These are phyloP conservation scores for Cosmopolites sordidus DNA, from an alignment of 2,888 invertebrate genomes.

Conservation along the genomic window DNA sequence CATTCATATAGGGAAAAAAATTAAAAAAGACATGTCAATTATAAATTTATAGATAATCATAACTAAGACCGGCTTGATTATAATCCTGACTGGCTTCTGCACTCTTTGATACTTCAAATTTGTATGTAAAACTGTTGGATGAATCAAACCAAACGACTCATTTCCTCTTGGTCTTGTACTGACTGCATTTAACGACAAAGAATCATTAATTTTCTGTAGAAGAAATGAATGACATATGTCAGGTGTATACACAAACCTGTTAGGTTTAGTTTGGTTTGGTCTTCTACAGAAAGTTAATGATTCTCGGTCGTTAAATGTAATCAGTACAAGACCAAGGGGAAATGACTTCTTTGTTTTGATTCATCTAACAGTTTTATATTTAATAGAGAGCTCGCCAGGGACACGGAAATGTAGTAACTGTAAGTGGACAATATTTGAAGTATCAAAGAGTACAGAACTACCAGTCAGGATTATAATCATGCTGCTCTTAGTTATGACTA, in stretches of 20 bases:
- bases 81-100: conserved; percentile 52
- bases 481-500: conserved; percentile 64
- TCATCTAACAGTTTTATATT: conserved; percentile 67
- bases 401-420: conserved; percentile 65
- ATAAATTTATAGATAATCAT: conserved; percentile 61
- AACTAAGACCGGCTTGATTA: conserved; percentile 62
- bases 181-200: conserved; percentile 52
- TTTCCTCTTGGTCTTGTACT: conserved; percentile 62
- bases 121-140: conserved; percentile 68
- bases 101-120: conserved; percentile 57
- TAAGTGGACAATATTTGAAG: conserved; percentile 66
- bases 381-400: conserved; percentile 65
- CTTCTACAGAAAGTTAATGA: conserved; percentile 62
- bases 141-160: conserved; percentile 73
- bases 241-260: no score
- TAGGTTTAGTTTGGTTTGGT: no score
- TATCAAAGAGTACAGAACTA: conserved; percentile 47
- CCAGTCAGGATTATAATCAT: conserved; percentile 55
- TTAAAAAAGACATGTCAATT: no score
- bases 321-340: conserved; percentile 60
- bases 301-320: conserved; percentile 50
- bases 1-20: no score
- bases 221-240: conserved; percentile 68
- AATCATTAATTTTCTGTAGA: conserved; percentile 59
- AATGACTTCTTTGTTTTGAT: conserved; percentile 75